These are phyloP conservation scores for Prenolepis imparis DNA, from an alignment of 2,888 invertebrate species.

Conservation along the genomic window DNA sequence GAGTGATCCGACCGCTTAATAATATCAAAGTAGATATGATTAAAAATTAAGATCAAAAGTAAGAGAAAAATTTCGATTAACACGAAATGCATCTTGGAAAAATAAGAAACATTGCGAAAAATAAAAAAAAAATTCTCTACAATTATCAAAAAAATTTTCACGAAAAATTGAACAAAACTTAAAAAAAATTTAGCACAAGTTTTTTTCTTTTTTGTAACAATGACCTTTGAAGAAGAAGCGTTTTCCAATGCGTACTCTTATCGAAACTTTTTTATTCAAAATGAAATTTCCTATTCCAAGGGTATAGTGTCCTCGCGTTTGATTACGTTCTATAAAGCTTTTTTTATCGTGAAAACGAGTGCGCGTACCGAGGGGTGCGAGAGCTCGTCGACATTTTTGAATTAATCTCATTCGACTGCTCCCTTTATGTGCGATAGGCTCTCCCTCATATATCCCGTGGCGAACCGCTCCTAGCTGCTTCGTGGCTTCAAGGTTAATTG, in stretches of 20 bases:
- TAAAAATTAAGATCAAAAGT: background rate
- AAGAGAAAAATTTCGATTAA: background rate
- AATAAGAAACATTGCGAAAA: background rate
- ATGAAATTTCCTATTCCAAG: constrained; percentile 22
- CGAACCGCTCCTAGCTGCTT: constrained; percentile 71
- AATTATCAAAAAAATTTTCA: background rate
- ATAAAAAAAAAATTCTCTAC: background rate
- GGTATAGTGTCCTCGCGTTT: constrained; percentile 33
- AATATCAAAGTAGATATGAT: background rate
- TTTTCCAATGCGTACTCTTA: background rate
- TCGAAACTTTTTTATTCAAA: background rate
- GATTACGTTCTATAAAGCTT: constrained; percentile 41
- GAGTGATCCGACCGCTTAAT: too few species aligned
- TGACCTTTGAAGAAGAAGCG: background rate
- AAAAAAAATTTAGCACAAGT: background rate
- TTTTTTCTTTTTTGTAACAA: background rate
- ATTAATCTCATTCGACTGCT: constrained; percentile 84
- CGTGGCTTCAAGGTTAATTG: constrained; percentile 83
- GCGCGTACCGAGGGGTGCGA: constrained; percentile 69
- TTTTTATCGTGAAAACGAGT: constrained; percentile 58
- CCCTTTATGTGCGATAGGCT: constrained; percentile 76
- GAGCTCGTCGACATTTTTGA: constrained; percentile 79
- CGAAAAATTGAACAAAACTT: background rate
- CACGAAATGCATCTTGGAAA: background rate
- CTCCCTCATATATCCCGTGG: constrained; percentile 74